phyloP scores from a whole-genome alignment of 2,113 vertebrate genomes.

The Odobenus rosmarus region DNA sequence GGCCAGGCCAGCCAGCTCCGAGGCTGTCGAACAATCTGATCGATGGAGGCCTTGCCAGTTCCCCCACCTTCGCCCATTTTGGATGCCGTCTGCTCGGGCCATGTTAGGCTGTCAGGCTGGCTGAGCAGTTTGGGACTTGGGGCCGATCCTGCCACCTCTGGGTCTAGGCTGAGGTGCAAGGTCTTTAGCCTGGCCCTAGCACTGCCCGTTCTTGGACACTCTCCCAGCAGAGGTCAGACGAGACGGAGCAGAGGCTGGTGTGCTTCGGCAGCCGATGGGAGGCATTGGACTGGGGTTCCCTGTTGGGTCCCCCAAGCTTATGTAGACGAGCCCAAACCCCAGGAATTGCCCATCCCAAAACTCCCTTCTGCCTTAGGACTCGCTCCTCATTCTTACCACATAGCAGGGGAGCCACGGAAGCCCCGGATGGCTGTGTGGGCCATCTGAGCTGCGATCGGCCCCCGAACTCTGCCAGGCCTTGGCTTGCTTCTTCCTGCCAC shows the following conservation, averaged over 20 bases:
- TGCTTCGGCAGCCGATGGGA: not conserved
- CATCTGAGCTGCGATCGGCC: rapidly evolving
- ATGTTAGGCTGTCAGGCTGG: not conserved
- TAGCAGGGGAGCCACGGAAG: not conserved
- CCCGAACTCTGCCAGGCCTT: not conserved
- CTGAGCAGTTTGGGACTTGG: not conserved
- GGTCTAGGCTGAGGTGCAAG: not conserved
- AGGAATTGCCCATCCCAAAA: not conserved
- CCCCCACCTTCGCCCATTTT: not conserved
- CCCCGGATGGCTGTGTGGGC: not conserved
- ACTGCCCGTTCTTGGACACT: not conserved
- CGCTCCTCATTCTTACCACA: rapidly evolving
- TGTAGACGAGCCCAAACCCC: not conserved
- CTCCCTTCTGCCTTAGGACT: not conserved
- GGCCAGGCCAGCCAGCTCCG: slow-evolving; percentile 42
- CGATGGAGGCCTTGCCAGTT: not conserved
- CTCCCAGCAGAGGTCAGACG: slow-evolving; percentile 30
- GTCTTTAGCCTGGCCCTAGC: not conserved
- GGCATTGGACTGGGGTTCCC: not conserved
- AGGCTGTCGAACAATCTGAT: slow-evolving; percentile 33
- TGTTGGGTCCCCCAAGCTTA: not conserved
- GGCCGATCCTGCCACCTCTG: not conserved
- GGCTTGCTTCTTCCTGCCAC: no score
- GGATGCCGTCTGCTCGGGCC: not conserved
- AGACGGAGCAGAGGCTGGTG: not conserved